phyloP scores from a whole-genome alignment of 2,797 vertebrate species.

The Phrynocephalus vlangalii region DNA sequence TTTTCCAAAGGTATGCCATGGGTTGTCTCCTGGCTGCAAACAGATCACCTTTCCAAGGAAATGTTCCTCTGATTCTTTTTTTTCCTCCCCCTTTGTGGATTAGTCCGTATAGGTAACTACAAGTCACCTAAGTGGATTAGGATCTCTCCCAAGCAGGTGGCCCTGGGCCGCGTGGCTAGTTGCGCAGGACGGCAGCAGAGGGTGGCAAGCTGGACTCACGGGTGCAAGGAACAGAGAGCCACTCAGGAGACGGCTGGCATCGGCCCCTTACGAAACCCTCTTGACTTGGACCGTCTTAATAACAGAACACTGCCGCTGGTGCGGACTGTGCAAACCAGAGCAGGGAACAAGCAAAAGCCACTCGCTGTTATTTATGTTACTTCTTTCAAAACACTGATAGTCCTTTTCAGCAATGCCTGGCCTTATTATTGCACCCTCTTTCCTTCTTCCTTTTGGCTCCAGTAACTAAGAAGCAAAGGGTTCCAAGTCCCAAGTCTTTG shows the following conservation, averaged over 20 bases:
- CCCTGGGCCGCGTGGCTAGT: background rate
- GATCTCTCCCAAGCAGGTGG: background rate
- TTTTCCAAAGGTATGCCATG: background rate
- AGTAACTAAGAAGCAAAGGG: too few species aligned
- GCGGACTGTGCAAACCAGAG: too few species aligned
- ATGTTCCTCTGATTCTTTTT: background rate
- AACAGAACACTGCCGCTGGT: background rate
- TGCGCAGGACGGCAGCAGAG: background rate
- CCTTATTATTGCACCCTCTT: background rate
- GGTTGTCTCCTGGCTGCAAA: background rate
- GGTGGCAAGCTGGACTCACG: background rate
- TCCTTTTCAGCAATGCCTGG: background rate
- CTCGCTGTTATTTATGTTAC: background rate
- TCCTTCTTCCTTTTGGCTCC: background rate
- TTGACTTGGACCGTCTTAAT: background rate
- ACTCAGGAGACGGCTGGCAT: too few species aligned
- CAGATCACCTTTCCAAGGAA: background rate
- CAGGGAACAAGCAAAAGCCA: background rate
- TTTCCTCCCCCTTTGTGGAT: background rate
- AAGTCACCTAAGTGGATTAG: constrained; percentile 19
- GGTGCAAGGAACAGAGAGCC: background rate
- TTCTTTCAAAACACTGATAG: background rate
- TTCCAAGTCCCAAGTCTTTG: too few species aligned
- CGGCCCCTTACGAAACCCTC: background rate
- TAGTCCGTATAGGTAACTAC: constrained; percentile 29